These are phyloP conservation scores for Heliornis fulica DNA, from an alignment of 2,113 vertebrate species.

Conservation along the genomic window DNA sequence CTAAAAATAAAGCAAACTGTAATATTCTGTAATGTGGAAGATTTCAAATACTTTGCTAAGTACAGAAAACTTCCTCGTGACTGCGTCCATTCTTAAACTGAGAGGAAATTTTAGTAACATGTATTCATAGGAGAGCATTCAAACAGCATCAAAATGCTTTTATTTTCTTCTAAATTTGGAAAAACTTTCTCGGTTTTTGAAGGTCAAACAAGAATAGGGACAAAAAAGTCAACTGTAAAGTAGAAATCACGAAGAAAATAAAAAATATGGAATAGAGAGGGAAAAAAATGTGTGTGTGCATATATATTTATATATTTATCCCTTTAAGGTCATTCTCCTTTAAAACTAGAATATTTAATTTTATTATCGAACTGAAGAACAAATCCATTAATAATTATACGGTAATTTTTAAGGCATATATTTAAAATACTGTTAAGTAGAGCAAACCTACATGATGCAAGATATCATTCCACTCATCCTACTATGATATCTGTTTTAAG, in stretches of 20 bases:
- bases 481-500: background rate
- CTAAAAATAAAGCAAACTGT: background rate
- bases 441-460: background rate
- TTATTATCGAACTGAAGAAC: background rate
- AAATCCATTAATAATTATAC: background rate
- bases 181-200: background rate
- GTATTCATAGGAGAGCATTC: background rate
- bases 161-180: background rate
- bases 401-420: background rate
- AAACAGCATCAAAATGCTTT: background rate
- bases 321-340: background rate
- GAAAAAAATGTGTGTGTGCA: background rate
- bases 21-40: background rate
- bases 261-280: background rate
- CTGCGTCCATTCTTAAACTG: background rate
- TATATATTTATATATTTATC: background rate
- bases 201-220: background rate
- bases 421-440: background rate
- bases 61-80: background rate
- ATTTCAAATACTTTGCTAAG: background rate
- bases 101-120: background rate
- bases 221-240: background rate
- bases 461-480: background rate
- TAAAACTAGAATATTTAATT: background rate
- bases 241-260: background rate